phyloP scores from a whole-genome alignment of 2,113 vertebrate genomes.

The Cygnus atratus region DNA sequence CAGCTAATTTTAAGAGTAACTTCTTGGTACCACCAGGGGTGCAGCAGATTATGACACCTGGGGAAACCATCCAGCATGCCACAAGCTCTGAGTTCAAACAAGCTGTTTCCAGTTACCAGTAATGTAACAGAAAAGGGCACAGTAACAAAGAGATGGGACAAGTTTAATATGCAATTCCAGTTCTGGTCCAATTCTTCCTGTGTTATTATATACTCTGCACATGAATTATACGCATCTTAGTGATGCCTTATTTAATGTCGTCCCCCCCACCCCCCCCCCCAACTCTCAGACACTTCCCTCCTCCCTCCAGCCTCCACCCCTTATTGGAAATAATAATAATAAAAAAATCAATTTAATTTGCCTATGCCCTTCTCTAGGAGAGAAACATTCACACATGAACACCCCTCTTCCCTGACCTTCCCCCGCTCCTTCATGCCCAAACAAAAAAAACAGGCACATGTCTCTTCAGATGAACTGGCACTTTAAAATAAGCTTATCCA shows the following conservation, averaged over 20 bases:
- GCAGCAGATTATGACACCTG: background rate
- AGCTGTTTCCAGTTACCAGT: background rate
- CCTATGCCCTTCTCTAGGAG: background rate
- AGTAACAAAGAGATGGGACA: background rate
- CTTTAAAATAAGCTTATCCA: constrained; percentile 58
- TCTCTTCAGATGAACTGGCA: constrained; percentile 61
- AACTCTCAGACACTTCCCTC: background rate
- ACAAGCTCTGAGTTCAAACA: background rate
- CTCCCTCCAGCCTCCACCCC: background rate
- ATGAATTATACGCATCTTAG: constrained; percentile 1
- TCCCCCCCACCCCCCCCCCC: background rate
- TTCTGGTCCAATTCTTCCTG: background rate
- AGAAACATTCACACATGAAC: background rate
- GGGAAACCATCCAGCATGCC: background rate
- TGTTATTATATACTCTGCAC: background rate
- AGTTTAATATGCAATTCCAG: background rate
- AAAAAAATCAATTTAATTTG: constrained; percentile 57
- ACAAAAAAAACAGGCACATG: background rate
- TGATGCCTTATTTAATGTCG: constrained; percentile 5
- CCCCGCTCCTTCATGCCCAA: background rate
- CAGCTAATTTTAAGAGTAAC: constrained; percentile 36
- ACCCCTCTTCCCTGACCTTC: background rate
- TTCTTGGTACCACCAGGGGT: background rate
- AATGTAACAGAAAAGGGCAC: background rate
- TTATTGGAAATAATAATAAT: background rate